These are phyloP conservation scores for Gymnocheta viridis DNA, from an alignment of 2,888 invertebrate genomes.

Conservation along the genomic window DNA sequence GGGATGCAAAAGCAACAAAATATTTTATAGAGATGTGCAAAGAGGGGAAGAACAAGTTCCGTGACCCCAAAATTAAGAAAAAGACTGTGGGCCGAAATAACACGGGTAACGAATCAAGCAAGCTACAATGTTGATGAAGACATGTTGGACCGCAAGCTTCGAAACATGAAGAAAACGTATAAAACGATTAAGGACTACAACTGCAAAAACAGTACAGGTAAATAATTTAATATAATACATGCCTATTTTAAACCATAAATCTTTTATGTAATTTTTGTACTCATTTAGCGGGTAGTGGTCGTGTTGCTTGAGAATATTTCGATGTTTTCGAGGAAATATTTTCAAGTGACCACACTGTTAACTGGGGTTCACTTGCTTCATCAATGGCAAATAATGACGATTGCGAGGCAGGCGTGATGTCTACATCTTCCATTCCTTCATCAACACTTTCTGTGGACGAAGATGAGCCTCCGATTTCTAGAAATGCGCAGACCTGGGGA, in stretches of 20 bases:
- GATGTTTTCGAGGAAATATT: conserved; percentile 27
- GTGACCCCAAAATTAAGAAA: conserved; percentile 1
- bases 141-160: not conserved
- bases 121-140: not conserved
- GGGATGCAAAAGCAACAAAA: not conserved
- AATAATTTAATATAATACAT: too few relatives aligned
- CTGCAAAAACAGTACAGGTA: too few relatives aligned
- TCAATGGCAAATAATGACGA: not conserved
- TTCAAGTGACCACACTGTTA: not conserved
- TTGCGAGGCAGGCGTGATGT: not conserved
- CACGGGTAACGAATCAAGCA: not conserved
- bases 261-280: not conserved
- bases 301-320: conserved; percentile 18
- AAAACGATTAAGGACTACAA: not conserved
- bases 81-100: not conserved
- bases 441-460: not conserved
- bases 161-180: conserved; percentile 6
- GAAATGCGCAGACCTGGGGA: too few relatives aligned
- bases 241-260: not conserved
- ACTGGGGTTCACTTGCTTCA: not conserved
- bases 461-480: too few relatives aligned
- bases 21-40: not conserved
- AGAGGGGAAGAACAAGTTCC: not conserved
- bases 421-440: not conserved
- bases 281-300: not conserved